phyloP scores from a whole-genome alignment of 1,140 invertebrate genomes.

The Drosophila pseudoananassae region DNA sequence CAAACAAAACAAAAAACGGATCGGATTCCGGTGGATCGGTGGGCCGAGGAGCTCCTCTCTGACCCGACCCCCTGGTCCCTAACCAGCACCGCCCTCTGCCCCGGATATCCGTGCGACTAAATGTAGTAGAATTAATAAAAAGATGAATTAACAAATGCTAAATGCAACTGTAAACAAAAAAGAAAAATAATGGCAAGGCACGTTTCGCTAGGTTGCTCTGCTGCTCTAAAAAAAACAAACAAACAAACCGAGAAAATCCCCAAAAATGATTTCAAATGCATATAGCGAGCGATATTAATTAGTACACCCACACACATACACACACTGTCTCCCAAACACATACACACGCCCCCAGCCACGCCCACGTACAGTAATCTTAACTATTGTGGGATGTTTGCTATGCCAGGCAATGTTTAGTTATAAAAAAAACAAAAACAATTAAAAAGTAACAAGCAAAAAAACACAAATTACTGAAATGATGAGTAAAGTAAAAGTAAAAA shows the following conservation, averaged over 20 bases:
- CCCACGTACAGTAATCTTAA: constrained; percentile 9
- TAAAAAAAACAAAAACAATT: constrained; percentile 41
- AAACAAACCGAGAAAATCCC: constrained; percentile 17
- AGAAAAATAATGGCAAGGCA: constrained; percentile 36
- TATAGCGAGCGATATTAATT: constrained; percentile 53
- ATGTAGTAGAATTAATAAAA: constrained; percentile 53
- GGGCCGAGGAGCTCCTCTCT: constrained; percentile 4
- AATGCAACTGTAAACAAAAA: constrained; percentile 19
- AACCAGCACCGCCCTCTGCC: constrained; percentile 3
- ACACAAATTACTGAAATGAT: constrained; percentile 38
- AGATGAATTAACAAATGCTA: constrained; percentile 17
- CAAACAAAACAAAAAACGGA: background rate
- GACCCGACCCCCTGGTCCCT: background rate
- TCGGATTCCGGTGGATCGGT: constrained; percentile 8
- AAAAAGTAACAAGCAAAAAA: constrained; percentile 15
- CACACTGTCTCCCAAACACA: constrained; percentile 2
- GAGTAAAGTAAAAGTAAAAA: constrained; percentile 15
- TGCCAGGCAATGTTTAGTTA: constrained; percentile 72
- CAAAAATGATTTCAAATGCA: constrained; percentile 24
- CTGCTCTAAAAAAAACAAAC: constrained; percentile 48
- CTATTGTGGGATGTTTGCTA: constrained; percentile 40
- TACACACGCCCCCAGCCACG: constrained; percentile 24
- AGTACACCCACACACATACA: constrained; percentile 9
- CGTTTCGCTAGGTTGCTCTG: constrained; percentile 46
- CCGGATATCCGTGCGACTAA: constrained; percentile 27